phyloP scores from a whole-genome alignment of 2,888 invertebrate genomes.

The Colletes collaris region DNA sequence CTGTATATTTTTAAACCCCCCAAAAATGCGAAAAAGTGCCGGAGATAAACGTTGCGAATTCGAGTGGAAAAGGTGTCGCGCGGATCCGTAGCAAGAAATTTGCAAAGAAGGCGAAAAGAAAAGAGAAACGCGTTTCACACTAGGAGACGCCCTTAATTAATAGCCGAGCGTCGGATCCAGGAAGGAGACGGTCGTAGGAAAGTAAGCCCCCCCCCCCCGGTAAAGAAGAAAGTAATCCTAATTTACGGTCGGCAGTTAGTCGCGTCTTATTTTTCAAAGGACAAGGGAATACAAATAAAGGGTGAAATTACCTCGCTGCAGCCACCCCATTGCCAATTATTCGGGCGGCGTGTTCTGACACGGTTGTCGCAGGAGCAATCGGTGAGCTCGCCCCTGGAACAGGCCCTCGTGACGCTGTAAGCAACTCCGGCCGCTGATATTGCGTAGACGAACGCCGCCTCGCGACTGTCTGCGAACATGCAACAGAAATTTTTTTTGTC shows the following conservation, averaged over 20 bases:
- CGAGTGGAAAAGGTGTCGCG: no score
- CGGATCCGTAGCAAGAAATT: no score
- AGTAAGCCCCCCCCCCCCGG: no score
- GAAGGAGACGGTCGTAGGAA: neutral
- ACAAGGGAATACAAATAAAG: constrained; percentile 31
- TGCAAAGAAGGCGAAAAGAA: no score
- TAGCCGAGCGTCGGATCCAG: neutral
- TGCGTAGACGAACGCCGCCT: constrained; percentile 95
- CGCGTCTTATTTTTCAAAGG: constrained; percentile 19
- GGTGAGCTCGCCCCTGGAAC: constrained; percentile 92
- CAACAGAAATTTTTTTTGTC: constrained; percentile 39
- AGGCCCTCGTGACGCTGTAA: constrained; percentile 93
- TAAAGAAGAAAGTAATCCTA: neutral
- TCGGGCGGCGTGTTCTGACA: constrained; percentile 88
- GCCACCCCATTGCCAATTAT: constrained; percentile 96
- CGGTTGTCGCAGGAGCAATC: constrained; percentile 95
- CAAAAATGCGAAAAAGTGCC: no score
- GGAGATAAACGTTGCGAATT: no score
- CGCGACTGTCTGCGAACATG: constrained; percentile 90
- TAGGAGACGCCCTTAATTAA: neutral
- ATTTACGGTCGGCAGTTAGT: constrained; percentile 12
- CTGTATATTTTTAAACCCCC: no score
- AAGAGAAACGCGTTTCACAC: no score
- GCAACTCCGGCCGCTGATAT: constrained; percentile 95
- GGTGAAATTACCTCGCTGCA: constrained; percentile 90